Evolutionary conservation across 64 coral and sea anemone species (phyloP).

Genomic region (Anthopleura sola): DNA sequence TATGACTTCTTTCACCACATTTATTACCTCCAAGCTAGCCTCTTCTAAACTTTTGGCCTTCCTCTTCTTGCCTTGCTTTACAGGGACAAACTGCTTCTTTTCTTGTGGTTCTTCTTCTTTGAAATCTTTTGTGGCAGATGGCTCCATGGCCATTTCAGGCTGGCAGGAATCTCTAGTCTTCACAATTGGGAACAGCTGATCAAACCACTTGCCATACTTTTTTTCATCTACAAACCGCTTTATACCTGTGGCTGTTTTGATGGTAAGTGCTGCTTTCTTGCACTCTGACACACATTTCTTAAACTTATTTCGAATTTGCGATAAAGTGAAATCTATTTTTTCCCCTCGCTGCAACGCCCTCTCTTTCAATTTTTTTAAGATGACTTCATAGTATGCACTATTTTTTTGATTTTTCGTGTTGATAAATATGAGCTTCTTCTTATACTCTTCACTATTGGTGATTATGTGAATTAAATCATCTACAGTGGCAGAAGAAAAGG

Average conservation of each 20-base stretch:
- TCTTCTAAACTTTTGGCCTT: conserved; percentile 28
- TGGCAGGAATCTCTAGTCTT: conserved; percentile 54
- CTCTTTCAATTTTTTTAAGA: conserved; percentile 5
- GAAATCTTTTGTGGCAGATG: conserved; percentile 4
- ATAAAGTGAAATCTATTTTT: not conserved
- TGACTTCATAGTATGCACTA: conserved; percentile 6
- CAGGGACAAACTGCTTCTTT: conserved; percentile 13
- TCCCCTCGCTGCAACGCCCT: not conserved
- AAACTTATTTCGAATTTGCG: conserved; percentile 33
- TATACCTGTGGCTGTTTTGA: conserved; percentile 60
- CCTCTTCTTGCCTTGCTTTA: conserved; percentile 20
- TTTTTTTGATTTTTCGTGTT: conserved; percentile 28
- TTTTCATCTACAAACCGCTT: conserved; percentile 21
- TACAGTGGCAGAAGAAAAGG: no score
- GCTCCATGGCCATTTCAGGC: conserved; percentile 35
- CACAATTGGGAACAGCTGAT: conserved; percentile 10
- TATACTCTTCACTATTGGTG: not conserved
- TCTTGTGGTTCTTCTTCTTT: conserved; percentile 20
- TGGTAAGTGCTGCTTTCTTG: conserved; percentile 46
- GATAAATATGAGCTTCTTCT: not conserved
- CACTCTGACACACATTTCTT: conserved; percentile 57
- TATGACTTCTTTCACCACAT: conserved; percentile 45
- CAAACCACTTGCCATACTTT: conserved; percentile 47
- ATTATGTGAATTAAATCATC: not conserved
- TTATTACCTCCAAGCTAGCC: conserved; percentile 33